A percentile compares a stretch with the other conserved stretches of the same genome.
phyloP scores from a whole-genome alignment of 2,113 vertebrate genomes.

The Equus quagga region DNA sequence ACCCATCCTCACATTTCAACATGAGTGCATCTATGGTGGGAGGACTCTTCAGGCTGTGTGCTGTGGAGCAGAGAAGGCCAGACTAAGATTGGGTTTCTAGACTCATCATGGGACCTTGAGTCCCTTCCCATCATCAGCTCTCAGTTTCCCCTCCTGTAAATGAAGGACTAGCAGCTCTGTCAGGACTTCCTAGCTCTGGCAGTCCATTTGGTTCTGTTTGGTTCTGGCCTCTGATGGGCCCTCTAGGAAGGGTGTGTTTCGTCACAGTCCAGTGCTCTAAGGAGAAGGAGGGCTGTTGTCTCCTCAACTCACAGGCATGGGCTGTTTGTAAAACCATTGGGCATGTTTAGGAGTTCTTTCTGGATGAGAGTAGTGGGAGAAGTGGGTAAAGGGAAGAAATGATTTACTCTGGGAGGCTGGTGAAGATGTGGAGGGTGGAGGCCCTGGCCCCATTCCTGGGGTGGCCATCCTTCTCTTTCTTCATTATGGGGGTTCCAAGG shows the following conservation, averaged over 20 bases:
- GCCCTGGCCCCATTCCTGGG: not conserved
- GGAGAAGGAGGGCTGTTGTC: not conserved
- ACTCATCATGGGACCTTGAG: not conserved
- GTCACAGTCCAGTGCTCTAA: not conserved
- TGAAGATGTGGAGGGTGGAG: not conserved
- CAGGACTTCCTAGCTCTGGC: not conserved
- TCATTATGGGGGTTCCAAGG: not conserved
- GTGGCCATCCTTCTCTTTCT: not conserved
- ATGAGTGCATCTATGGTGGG: too few species aligned
- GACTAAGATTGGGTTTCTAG: not conserved
- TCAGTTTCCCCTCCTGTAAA: not conserved
- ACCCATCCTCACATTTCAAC: not conserved
- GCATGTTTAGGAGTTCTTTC: not conserved
- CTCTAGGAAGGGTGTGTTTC: not conserved
- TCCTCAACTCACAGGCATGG: not conserved
- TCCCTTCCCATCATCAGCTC: too few species aligned
- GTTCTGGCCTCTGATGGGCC: not conserved
- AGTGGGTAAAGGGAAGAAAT: not conserved
- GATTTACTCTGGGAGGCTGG: not conserved
- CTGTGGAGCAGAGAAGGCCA: not conserved
- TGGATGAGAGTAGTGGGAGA: not conserved
- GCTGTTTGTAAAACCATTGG: not conserved
- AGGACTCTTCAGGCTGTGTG: not conserved
- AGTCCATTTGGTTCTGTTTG: not conserved
- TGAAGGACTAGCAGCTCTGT: not conserved